These are phyloP conservation scores for Thripadectes ignobilis DNA, from an alignment of 2,797 vertebrate genomes.

Conservation along the genomic window DNA sequence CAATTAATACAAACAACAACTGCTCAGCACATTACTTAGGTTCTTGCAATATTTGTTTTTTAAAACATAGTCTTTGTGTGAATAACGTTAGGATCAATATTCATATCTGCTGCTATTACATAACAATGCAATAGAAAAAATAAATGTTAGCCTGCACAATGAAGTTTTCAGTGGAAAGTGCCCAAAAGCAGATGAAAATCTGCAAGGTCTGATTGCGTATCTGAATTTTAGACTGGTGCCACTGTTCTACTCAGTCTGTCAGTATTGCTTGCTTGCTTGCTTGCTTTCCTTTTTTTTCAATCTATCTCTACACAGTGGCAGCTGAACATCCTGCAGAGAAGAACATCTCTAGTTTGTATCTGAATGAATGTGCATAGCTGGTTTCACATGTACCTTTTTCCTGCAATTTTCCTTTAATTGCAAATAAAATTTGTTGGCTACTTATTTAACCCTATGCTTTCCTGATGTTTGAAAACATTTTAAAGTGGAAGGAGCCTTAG, in stretches of 20 bases:
- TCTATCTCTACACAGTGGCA: neutral
- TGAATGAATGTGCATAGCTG: neutral
- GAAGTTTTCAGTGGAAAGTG: slow-evolving; percentile 38
- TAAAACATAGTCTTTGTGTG: neutral
- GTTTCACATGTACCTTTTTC: neutral
- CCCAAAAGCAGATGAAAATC: neutral
- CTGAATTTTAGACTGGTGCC: neutral
- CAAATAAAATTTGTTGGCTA: neutral
- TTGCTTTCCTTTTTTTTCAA: neutral
- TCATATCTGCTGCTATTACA: slow-evolving; percentile 32
- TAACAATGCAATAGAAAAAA: slow-evolving; percentile 40
- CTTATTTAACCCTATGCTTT: neutral
- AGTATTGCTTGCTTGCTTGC: neutral
- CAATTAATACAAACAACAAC: neutral
- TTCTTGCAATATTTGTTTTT: slow-evolving; percentile 3
- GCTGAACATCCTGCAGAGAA: neutral
- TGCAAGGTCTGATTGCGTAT: neutral
- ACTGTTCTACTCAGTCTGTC: neutral
- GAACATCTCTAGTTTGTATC: neutral
- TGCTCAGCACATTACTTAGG: neutral
- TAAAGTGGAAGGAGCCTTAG: neutral
- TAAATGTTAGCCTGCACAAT: slow-evolving; percentile 34
- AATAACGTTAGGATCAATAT: neutral
- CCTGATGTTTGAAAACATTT: neutral
- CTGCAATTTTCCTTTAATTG: neutral